These are phyloP conservation scores for Cerastis rubricosa DNA, from an alignment of 2,888 invertebrate species.

Conservation along the genomic window DNA sequence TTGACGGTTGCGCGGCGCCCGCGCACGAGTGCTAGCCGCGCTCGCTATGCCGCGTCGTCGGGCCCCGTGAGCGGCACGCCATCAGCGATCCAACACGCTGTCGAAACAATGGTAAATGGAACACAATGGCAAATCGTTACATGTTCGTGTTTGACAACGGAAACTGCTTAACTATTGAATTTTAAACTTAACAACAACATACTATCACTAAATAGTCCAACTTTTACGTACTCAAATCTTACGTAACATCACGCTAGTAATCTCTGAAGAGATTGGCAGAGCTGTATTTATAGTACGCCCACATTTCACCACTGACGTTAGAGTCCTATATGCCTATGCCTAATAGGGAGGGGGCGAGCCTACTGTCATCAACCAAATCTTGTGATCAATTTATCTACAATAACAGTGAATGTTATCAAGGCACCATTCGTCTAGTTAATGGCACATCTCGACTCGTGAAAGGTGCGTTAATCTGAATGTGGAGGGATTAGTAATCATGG, in stretches of 20 bases:
- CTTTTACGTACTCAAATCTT: neutral
- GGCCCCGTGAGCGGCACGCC: slow-evolving; percentile 43
- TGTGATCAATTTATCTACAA: slow-evolving; percentile 2
- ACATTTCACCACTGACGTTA: neutral
- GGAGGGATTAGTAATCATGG: slow-evolving; percentile 27
- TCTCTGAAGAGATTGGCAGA: neutral
- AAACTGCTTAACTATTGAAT: slow-evolving; percentile 28
- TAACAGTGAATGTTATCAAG: neutral
- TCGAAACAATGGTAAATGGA: slow-evolving; percentile 58
- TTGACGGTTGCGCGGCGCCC: slow-evolving; percentile 61
- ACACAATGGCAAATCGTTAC: slow-evolving; percentile 53
- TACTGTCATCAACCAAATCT: neutral
- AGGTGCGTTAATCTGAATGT: slow-evolving; percentile 24
- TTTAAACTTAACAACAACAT: neutral
- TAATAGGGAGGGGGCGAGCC: neutral
- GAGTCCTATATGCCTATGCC: neutral
- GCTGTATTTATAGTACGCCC: neutral
- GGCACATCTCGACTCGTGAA: slow-evolving; percentile 8
- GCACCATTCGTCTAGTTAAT: neutral
- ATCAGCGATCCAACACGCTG: slow-evolving; percentile 48
- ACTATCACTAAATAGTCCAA: neutral
- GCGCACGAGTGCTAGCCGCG: slow-evolving; percentile 44
- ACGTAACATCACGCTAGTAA: neutral
- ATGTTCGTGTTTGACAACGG: slow-evolving; percentile 48
- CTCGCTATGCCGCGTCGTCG: slow-evolving; percentile 32